Percentiles rank a stretch among this genome's conserved stretches.
Evolutionary conservation across 2,888 invertebrate genomes (phyloP).

Genomic region (Troides helena): DNA sequence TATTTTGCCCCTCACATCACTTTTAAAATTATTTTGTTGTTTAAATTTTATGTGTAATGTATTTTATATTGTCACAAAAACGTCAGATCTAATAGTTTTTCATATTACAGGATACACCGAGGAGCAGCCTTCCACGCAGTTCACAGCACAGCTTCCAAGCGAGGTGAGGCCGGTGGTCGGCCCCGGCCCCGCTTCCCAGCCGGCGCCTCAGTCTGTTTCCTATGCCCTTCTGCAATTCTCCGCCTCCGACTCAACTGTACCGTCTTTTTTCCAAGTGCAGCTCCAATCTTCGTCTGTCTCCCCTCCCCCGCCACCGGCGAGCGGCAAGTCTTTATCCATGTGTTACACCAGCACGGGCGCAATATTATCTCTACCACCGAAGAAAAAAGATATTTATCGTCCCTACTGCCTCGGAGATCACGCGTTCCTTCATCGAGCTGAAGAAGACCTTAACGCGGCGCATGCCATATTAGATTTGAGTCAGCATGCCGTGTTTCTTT

Average conservation of each 20-base stretch:
- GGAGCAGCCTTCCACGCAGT: conserved; percentile 88
- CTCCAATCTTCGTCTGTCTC: conserved; percentile 75
- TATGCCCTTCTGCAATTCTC: conserved; percentile 75
- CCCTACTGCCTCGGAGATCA: conserved; percentile 91
- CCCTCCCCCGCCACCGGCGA: conserved; percentile 76
- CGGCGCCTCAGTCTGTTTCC: conserved; percentile 69
- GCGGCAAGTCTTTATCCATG: conserved; percentile 88
- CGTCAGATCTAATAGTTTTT: conserved; percentile 1
- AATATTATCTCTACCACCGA: conserved; percentile 91
- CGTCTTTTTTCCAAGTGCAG: conserved; percentile 70
- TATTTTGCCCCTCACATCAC: not conserved
- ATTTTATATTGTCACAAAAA: not conserved
- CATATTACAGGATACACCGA: conserved; percentile 85
- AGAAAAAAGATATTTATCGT: conserved; percentile 94
- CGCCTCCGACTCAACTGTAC: conserved; percentile 64
- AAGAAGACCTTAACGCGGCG: conserved; percentile 92
- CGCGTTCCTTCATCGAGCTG: conserved; percentile 81
- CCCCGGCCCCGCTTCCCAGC: conserved; percentile 62
- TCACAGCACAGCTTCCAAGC: conserved; percentile 86
- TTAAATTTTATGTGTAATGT: not conserved
- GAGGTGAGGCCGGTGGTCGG: conserved; percentile 84
- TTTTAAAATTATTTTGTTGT: not conserved
- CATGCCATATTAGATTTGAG: conserved; percentile 94
- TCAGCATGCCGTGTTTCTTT: conserved; percentile 88
- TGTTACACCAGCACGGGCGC: conserved; percentile 92